These are phyloP conservation scores for Dilophus febrilis DNA, from an alignment of 2,888 invertebrate species.

Conservation along the genomic window DNA sequence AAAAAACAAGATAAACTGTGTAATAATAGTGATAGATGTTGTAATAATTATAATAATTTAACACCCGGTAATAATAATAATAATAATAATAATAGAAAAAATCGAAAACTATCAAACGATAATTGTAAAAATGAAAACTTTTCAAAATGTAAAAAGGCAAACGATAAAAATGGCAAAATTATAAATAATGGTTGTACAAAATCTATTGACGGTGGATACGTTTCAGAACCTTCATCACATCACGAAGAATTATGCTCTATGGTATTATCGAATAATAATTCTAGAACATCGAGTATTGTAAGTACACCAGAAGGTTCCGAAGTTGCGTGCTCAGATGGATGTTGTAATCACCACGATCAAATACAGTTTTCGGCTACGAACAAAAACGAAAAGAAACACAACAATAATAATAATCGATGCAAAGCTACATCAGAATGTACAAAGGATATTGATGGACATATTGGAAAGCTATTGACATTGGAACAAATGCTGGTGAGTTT, in stretches of 20 bases:
- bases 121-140: too few species aligned
- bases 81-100: slow-evolving; percentile 26
- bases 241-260: slow-evolving; percentile 46
- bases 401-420: slow-evolving; percentile 4
- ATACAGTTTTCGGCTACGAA: slow-evolving; percentile 5
- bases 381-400: too few species aligned
- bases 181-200: slow-evolving; percentile 30
- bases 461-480: slow-evolving; percentile 34
- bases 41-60: too few species aligned
- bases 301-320: slow-evolving; percentile 84
- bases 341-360: slow-evolving; percentile 54
- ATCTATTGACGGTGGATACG: slow-evolving; percentile 75
- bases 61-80: too few species aligned
- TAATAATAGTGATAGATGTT: too few species aligned
- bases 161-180: too few species aligned
- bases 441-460: slow-evolving; percentile 12
- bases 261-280: slow-evolving; percentile 30
- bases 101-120: too few species aligned
- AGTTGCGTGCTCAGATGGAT: slow-evolving; percentile 74
- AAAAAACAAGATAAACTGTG: too few species aligned
- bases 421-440: slow-evolving; percentile 9
- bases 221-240: slow-evolving; percentile 49
- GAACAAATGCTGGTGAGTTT: slow-evolving; percentile 61
- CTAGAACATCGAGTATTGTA: slow-evolving; percentile 56
- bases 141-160: too few species aligned